Evolutionary conservation across 2,888 invertebrate genomes (phyloP), one percentile per base, ranked within the genome.

Genomic region (Invenusta paracnida): DNA sequence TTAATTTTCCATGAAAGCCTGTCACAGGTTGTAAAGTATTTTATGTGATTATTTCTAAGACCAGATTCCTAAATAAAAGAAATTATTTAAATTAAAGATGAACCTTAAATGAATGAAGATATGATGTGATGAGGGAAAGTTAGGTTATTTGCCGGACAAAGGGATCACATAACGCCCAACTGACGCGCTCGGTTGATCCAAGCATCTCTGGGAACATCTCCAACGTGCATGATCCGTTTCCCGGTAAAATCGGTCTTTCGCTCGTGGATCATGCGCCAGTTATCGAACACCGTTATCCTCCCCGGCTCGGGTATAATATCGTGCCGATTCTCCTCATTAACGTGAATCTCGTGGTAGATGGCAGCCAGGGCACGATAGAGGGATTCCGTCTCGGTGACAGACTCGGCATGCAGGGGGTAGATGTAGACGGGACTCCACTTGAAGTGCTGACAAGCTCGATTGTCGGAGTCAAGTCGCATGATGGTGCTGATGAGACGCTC

Each of bases 221-320:
- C 85, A 5, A 73, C 73, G 30, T 85, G 85, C 85, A 85, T 85
- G n/a, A 85, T 81, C 67, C 85, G 1, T 5, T 81, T 28, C n/a
- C 85, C 85, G 17, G 79, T 29, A 25, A 85, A 85, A 23, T 79
- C 85, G 23, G 85, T 82, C 0, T 23, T 1, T 25, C 85, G 73
- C 2, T 73, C 73, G 79, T 85, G 85, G 25, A 85, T 82, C 85
- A 85, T 81, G 1, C 85, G 29, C 85, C 85, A 85, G 30, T 85
- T 85, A 25, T 85, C 85, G 30, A 85, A 81, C 0, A 85, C 17
- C 11, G 67, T 30, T n/a, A 85, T 85, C 25, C n/a, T 81, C 23
- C 31, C 85, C 1, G 28, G 23, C 79, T 85, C 48, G 25, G 85
- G 85, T 85, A 30, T 17, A 27, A 85, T 30, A 17, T 1, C 23